Conservation (phyloP, 1,140 invertebrate genomes). For the Drosophila novamexicana region DNA sequence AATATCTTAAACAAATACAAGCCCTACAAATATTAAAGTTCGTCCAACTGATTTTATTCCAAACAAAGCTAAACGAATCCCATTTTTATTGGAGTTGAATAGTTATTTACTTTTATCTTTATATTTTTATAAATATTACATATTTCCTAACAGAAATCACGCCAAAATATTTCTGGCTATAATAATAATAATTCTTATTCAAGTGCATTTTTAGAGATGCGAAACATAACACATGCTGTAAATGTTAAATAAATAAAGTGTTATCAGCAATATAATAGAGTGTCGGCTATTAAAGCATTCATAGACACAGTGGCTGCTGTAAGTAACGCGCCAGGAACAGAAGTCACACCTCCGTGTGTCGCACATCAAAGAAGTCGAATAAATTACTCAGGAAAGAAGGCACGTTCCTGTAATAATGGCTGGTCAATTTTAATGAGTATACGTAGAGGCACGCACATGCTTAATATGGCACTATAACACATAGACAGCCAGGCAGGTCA, state of each 20-base stretch:
- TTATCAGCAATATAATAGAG: conserved; percentile 32
- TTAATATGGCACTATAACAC: conserved; percentile 16
- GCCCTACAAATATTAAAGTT: neutral
- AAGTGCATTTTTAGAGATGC: neutral
- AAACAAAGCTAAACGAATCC: neutral
- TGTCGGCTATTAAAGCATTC: conserved; percentile 38
- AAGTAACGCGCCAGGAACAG: neutral
- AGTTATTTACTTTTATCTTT: no score
- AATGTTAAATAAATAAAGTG: conserved; percentile 68
- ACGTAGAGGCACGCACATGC: conserved; percentile 51
- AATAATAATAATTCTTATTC: neutral
- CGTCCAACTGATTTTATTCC: neutral
- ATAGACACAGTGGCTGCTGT: neutral
- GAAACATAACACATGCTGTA: conserved; percentile 29
- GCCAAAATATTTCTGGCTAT: neutral
- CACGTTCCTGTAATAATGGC: conserved; percentile 76
- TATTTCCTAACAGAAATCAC: no score
- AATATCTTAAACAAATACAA: conserved; percentile 7
- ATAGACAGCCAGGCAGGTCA: conserved; percentile 4
- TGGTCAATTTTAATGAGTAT: conserved; percentile 79
- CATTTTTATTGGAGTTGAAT: no score
- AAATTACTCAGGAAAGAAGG: conserved; percentile 58
- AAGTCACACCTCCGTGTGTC: conserved; percentile 6
- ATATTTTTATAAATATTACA: no score
- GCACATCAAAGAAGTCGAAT: conserved; percentile 43